These are phyloP conservation scores for Eupithecia subfuscata DNA, from an alignment of 2,888 invertebrate species.

Conservation along the genomic window DNA sequence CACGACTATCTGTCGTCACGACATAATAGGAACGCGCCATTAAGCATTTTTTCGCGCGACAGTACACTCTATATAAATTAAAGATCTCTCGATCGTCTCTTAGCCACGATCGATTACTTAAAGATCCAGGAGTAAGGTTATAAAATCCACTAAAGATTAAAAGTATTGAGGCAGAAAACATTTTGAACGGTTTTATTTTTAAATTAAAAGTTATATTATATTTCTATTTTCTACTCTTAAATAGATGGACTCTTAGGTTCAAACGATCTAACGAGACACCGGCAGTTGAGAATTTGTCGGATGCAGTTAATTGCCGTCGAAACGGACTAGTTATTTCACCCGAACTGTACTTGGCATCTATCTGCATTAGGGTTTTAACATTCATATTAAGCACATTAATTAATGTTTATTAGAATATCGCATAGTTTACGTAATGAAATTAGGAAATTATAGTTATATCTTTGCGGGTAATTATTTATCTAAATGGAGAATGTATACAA, in stretches of 20 bases:
- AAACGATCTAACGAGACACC: background rate
- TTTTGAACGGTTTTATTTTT: conserved; percentile 70
- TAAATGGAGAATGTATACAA: conserved; percentile 74
- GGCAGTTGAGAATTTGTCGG: background rate
- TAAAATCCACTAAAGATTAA: conserved; percentile 38
- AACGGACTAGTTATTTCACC: conserved; percentile 1
- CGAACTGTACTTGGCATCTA: background rate
- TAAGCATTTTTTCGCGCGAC: conserved; percentile 2
- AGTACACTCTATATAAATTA: conserved; percentile 10
- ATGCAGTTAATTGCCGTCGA: background rate
- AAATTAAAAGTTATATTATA: conserved; percentile 53
- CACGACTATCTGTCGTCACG: too few relatives aligned
- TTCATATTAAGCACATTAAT: conserved; percentile 58
- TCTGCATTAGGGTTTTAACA: conserved; percentile 45
- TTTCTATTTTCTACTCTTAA: conserved; percentile 55
- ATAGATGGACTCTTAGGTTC: conserved; percentile 48
- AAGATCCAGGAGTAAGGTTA: conserved; percentile 32
- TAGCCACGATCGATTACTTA: conserved; percentile 22
- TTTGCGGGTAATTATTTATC: conserved; percentile 74
- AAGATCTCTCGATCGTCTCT: background rate
- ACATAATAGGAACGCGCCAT: too few relatives aligned
- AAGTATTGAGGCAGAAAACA: conserved; percentile 60
- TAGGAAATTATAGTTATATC: conserved; percentile 78
- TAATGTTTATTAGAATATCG: conserved; percentile 61
- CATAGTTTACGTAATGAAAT: conserved; percentile 68